Conservation (phyloP, 2,797 vertebrate genomes). For the Ceryle rudis region DNA sequence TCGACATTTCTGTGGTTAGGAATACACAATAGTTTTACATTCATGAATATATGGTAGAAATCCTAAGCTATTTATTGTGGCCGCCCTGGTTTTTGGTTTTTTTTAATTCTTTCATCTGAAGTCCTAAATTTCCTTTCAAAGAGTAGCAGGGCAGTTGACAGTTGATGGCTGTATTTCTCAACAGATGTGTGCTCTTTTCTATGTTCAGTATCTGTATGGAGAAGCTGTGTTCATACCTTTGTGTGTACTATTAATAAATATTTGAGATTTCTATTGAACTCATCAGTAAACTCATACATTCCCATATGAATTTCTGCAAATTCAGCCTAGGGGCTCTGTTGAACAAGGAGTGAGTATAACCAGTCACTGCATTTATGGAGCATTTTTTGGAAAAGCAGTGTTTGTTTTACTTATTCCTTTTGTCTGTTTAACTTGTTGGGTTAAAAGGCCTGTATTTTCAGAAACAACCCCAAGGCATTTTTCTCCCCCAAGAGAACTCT, state of each 20-base stretch:
- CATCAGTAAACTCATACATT: not conserved
- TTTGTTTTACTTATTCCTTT: slow-evolving; percentile 40
- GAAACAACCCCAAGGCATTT: not conserved
- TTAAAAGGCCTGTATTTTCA: not conserved
- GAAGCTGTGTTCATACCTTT: not conserved
- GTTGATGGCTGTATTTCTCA: slow-evolving; percentile 2
- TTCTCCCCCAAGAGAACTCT: not conserved
- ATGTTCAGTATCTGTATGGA: not conserved
- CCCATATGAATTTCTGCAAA: not conserved
- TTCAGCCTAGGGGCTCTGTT: not conserved
- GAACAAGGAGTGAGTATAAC: not conserved
- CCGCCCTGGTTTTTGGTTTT: not conserved
- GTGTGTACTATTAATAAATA: not conserved
- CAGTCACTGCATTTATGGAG: not conserved
- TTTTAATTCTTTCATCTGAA: not conserved
- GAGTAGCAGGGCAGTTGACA: not conserved
- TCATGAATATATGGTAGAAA: slow-evolving; percentile 1
- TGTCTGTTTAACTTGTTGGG: slow-evolving; percentile 4
- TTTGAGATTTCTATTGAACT: not conserved
- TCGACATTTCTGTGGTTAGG: slow-evolving; percentile 16
- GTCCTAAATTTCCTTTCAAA: slow-evolving; percentile 18
- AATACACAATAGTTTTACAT: not conserved
- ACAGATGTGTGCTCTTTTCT: not conserved
- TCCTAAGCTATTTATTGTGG: not conserved
- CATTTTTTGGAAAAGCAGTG: not conserved